Percentiles rank a stretch among this genome's conserved stretches.
These are phyloP conservation scores for Thecocarcelia acutangulata DNA, from an alignment of 2,888 invertebrate genomes.

Conservation along the genomic window DNA sequence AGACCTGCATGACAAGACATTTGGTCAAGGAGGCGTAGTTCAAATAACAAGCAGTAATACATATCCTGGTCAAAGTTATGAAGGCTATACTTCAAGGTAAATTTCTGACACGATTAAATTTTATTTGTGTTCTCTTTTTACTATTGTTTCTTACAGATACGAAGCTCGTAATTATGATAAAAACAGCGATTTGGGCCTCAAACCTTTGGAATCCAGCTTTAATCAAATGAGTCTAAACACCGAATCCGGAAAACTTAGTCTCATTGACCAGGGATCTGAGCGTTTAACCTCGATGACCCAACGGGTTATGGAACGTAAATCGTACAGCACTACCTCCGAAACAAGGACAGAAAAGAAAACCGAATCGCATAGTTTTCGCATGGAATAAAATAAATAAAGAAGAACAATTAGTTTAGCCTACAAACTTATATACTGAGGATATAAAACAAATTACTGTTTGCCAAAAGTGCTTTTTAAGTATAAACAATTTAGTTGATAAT, in stretches of 20 bases:
- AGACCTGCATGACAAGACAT: conserved; percentile 81
- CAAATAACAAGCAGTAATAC: conserved; percentile 75
- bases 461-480: conserved; percentile 79
- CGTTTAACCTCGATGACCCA: conserved; percentile 81
- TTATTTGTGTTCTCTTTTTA: not conserved
- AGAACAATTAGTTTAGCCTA: conserved; percentile 23
- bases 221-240: conserved; percentile 79
- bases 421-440: conserved; percentile 40
- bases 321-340: conserved; percentile 80
- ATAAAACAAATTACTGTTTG: conserved; percentile 71
- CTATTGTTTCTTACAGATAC: conserved; percentile 75
- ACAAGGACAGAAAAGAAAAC: conserved; percentile 80
- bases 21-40: conserved; percentile 80
- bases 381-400: conserved; percentile 74
- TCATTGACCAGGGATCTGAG: conserved; percentile 80
- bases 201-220: conserved; percentile 79
- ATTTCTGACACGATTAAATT: not conserved
- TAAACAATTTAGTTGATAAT: conserved; percentile 64
- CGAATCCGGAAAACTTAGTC: conserved; percentile 79
- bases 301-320: conserved; percentile 81
- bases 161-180: conserved; percentile 81
- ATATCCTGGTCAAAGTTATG: conserved; percentile 83
- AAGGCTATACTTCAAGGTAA: conserved; percentile 86
- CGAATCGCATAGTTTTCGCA: conserved; percentile 81
- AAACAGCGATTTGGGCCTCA: conserved; percentile 73